Conservation (phyloP, 2,113 vertebrate species). For the Madoqua kirkii region DNA sequence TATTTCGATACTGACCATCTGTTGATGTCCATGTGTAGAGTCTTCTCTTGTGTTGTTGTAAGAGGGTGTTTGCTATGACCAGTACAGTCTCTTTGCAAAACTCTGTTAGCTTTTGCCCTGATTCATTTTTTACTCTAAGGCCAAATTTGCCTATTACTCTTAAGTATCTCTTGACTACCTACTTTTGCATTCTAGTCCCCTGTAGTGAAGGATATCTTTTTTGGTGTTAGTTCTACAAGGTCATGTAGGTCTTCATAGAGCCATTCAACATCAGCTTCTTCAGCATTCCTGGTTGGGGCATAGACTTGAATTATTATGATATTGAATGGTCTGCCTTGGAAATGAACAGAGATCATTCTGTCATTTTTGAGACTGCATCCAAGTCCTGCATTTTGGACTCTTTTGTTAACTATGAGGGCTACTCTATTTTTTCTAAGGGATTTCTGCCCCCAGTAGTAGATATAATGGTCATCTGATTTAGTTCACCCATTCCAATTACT, state of each 20-base stretch:
- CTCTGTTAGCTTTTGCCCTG: neutral
- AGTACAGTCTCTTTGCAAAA: rapidly evolving
- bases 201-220: neutral
- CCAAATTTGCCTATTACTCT: neutral
- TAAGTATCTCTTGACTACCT: neutral
- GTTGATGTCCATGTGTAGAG: neutral
- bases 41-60: neutral
- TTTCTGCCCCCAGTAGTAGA: neutral
- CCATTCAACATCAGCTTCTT: neutral
- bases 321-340: neutral
- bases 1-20: neutral
- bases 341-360: neutral
- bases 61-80: neutral
- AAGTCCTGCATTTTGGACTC: neutral
- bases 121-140: neutral
- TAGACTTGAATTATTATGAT: neutral
- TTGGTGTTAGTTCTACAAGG: neutral
- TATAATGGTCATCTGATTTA: neutral
- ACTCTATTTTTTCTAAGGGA: neutral
- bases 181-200: neutral
- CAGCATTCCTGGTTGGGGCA: neutral
- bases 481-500: neutral
- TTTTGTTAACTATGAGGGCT: neutral
- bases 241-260: neutral
- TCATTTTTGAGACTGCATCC: neutral